phyloP scores from a whole-genome alignment of 1,140 invertebrate species.

The Dufourea novaeangliae region DNA sequence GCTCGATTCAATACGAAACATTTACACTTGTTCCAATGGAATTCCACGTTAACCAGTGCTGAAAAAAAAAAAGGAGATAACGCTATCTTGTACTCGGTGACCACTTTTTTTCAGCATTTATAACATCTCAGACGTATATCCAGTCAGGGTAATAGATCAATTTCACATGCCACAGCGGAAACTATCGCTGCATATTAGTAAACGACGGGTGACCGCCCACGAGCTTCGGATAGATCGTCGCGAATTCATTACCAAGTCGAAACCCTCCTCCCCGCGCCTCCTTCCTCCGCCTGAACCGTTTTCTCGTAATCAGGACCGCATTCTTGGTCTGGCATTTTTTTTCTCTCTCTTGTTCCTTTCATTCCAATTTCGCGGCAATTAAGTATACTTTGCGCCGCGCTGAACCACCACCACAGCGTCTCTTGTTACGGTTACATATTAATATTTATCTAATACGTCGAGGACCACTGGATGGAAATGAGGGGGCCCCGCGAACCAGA shows the following conservation, averaged over 20 bases:
- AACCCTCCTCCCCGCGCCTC: not conserved
- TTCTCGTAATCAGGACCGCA: not conserved
- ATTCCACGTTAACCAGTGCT: too few species aligned
- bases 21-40: too few species aligned
- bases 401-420: not conserved
- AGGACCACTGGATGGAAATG: conserved; percentile 28
- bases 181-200: not conserved
- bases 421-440: conserved; percentile 21
- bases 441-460: conserved; percentile 41
- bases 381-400: not conserved
- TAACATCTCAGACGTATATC: not conserved
- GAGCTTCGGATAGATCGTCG: not conserved
- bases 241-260: conserved; percentile 15
- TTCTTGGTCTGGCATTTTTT: conserved; percentile 8
- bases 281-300: not conserved
- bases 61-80: too few species aligned
- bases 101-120: not conserved
- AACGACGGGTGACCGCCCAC: not conserved
- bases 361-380: conserved; percentile 10
- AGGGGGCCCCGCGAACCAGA: conserved; percentile 3
- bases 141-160: not conserved
- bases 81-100: not conserved
- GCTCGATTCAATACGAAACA: too few species aligned
- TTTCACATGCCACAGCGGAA: not conserved
- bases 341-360: not conserved